These are phyloP conservation scores for Polydrusus pterygomalis DNA, from an alignment of 2,888 invertebrate species.

Conservation along the genomic window DNA sequence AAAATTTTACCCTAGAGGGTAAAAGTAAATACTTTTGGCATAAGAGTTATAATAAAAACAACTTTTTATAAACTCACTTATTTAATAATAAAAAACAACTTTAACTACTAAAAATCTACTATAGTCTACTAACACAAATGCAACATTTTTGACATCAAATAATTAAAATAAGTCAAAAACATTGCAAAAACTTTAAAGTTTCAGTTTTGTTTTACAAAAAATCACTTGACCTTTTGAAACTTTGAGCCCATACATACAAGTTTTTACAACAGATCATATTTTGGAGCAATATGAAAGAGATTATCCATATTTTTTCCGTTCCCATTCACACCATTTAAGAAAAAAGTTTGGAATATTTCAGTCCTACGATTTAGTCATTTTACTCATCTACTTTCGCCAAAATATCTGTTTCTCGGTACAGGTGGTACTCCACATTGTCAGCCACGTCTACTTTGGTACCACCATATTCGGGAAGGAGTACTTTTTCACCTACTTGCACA, in stretches of 20 bases:
- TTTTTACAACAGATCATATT: conserved; percentile 52
- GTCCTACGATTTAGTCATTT: conserved; percentile 46
- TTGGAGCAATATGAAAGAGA: conserved; percentile 53
- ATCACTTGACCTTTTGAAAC: conserved; percentile 47
- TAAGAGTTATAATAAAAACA: conserved; percentile 20
- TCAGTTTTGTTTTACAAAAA: conserved; percentile 57
- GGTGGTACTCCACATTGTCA: conserved; percentile 92
- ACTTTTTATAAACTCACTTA: conserved; percentile 58
- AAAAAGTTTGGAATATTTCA: conserved; percentile 54
- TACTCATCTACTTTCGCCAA: conserved; percentile 88
- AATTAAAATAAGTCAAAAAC: conserved; percentile 57
- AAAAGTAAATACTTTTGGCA: too few relatives aligned
- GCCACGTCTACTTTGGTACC: conserved; percentile 96
- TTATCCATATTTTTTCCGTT: conserved; percentile 51
- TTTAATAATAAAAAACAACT: conserved; percentile 56
- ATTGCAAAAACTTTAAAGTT: conserved; percentile 42
- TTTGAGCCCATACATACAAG: conserved; percentile 34
- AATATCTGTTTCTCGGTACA: conserved; percentile 97
- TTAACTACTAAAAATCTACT: conserved; percentile 49
- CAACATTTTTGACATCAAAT: conserved; percentile 56
- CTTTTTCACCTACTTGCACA: conserved; percentile 94
- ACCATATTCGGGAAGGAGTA: conserved; percentile 98
- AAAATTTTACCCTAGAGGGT: too few relatives aligned
- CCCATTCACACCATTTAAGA: conserved; percentile 55
- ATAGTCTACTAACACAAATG: conserved; percentile 35